These are phyloP conservation scores for Mobula birostris DNA, from an alignment of 2,113 vertebrate genomes.

Conservation along the genomic window DNA sequence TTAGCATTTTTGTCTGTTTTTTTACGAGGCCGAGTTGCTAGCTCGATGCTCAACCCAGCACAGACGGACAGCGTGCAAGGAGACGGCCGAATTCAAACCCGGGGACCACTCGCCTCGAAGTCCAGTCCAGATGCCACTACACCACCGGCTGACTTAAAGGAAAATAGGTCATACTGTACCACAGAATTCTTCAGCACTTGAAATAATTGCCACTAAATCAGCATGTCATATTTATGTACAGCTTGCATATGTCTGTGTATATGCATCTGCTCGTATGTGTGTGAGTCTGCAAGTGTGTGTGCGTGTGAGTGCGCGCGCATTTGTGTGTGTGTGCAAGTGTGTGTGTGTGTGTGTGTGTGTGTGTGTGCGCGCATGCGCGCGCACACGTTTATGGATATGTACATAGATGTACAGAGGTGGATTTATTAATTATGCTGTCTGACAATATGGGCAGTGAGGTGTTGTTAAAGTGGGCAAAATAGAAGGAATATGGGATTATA, in stretches of 20 bases:
- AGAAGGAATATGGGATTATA: not conserved
- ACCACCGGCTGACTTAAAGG: not conserved
- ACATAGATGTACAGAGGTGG: not conserved
- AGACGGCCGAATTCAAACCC: no score
- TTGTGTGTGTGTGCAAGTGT: not conserved
- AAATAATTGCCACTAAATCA: slow-evolving; percentile 5
- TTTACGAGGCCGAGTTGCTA: no score
- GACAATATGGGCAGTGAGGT: no score
- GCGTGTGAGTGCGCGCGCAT: no score
- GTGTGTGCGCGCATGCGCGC: not conserved
- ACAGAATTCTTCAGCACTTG: not conserved
- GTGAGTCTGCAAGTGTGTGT: not conserved
- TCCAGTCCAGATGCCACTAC: no score
- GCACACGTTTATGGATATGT: not conserved
- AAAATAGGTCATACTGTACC: not conserved
- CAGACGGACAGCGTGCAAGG: no score
- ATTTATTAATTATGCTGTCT: no score
- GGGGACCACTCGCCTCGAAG: no score
- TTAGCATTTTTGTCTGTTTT: no score
- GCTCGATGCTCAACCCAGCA: no score
- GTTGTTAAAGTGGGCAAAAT: not conserved
- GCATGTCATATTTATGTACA: not conserved
- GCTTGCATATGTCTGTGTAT: not conserved
- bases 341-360: no score
- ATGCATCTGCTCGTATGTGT: not conserved